These are phyloP conservation scores for Glossophaga mutica DNA, from an alignment of 2,797 vertebrate species.

Conservation along the genomic window DNA sequence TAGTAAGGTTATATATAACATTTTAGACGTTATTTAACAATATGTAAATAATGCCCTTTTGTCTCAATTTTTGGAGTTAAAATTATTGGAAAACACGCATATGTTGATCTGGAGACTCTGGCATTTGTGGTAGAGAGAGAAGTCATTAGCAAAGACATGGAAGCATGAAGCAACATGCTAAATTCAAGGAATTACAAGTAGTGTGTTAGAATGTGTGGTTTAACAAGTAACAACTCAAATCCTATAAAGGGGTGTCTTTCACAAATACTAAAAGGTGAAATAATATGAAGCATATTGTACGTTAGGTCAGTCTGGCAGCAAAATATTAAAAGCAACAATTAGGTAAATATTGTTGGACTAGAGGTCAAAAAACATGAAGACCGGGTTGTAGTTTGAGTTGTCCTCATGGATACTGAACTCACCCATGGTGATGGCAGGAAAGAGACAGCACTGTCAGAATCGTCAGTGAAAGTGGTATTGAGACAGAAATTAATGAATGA, in stretches of 20 bases:
- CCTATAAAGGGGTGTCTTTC: neutral
- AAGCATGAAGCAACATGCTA: neutral
- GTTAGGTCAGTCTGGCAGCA: neutral
- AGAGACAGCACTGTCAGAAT: neutral
- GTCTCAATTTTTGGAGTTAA: neutral
- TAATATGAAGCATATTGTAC: neutral
- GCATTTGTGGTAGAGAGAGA: neutral
- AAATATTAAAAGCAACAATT: neutral
- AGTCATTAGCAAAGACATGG: neutral
- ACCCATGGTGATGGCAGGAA: neutral
- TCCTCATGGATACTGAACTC: neutral
- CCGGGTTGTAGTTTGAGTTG: neutral
- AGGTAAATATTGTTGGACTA: neutral
- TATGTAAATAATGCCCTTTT: neutral
- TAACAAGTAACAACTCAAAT: neutral
- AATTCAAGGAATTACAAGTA: neutral
- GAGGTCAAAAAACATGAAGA: neutral
- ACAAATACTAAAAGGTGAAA: neutral
- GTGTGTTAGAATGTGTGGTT: neutral
- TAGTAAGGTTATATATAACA: neutral
- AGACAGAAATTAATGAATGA: neutral
- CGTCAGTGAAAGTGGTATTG: neutral
- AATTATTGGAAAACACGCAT: neutral
- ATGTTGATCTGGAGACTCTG: neutral
- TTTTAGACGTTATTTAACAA: neutral